These are phyloP conservation scores for Zaprionus camerounensis DNA, from an alignment of 1,140 invertebrate species.

Conservation along the genomic window DNA sequence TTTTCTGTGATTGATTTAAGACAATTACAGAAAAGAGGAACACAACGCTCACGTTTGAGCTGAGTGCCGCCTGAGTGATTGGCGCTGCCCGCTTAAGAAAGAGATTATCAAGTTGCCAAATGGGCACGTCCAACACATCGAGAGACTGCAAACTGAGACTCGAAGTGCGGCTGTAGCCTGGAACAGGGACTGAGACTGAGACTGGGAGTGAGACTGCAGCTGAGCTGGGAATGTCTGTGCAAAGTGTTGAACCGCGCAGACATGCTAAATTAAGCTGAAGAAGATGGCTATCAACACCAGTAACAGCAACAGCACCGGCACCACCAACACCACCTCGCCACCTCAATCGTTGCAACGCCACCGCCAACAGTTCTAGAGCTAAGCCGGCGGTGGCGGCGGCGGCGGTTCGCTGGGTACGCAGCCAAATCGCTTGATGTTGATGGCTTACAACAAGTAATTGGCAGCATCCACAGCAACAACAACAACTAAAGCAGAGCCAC, in stretches of 20 bases:
- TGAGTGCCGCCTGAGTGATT: conserved; percentile 66
- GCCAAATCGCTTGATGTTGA: conserved; percentile 83
- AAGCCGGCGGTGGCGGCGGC: not conserved
- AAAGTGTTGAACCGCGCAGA: conserved; percentile 83
- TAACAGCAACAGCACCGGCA: conserved; percentile 22
- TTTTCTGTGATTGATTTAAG: conserved; percentile 83
- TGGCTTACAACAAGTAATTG: conserved; percentile 83
- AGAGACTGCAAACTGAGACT: conserved; percentile 26
- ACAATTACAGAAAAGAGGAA: conserved; percentile 83
- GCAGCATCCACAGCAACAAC: conserved; percentile 75
- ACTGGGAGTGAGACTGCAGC: conserved; percentile 7
- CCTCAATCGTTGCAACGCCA: conserved; percentile 10
- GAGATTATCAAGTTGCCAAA: conserved; percentile 83
- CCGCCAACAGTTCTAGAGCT: conserved; percentile 8
- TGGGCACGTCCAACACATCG: conserved; percentile 69
- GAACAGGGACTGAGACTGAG: not conserved
- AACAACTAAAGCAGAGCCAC: conserved; percentile 33
- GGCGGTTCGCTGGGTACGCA: conserved; percentile 51
- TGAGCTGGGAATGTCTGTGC: conserved; percentile 36
- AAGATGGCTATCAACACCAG: conserved; percentile 83
- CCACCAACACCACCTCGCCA: conserved; percentile 33
- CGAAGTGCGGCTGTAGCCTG: not conserved
- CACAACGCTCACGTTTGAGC: conserved; percentile 77
- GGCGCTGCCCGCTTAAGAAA: conserved; percentile 79
- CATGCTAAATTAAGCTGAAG: conserved; percentile 84